Evolutionary conservation across 2,797 vertebrate genomes (phyloP).

Genomic region (Lates japonicus): DNA sequence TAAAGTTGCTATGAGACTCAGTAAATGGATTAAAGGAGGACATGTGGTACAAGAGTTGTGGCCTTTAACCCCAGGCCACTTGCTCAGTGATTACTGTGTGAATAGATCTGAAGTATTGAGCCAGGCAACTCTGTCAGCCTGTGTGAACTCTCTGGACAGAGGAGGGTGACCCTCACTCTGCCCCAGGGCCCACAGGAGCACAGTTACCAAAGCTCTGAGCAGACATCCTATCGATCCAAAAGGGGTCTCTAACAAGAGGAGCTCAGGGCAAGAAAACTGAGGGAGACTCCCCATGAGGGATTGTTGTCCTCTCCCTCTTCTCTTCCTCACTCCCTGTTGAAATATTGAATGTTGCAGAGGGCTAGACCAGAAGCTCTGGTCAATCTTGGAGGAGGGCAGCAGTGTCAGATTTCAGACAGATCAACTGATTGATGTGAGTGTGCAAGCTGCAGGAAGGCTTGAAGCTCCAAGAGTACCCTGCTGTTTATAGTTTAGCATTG

Average conservation of each 20-base stretch:
- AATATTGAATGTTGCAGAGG: slow-evolving; percentile 57
- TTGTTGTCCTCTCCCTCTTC: slow-evolving; percentile 17
- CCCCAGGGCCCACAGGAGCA: slow-evolving; percentile 53
- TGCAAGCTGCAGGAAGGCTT: slow-evolving; percentile 33
- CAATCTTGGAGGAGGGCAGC: slow-evolving; percentile 49
- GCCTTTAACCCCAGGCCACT: slow-evolving; percentile 51
- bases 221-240: slow-evolving; percentile 66
- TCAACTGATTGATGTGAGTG: slow-evolving; percentile 61
- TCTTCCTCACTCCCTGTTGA: slow-evolving; percentile 15
- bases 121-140: slow-evolving; percentile 46
- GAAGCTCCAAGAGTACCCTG: slow-evolving; percentile 29
- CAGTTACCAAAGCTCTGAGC: slow-evolving; percentile 60
- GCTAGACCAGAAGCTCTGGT: slow-evolving; percentile 37
- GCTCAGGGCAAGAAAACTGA: slow-evolving; percentile 56
- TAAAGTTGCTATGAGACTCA: slow-evolving; percentile 45
- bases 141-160: slow-evolving; percentile 49
- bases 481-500: slow-evolving; percentile 44
- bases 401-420: slow-evolving; percentile 66
- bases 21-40: slow-evolving; percentile 61
- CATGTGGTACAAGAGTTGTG: slow-evolving; percentile 54
- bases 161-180: slow-evolving; percentile 59
- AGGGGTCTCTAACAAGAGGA: slow-evolving; percentile 54
- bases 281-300: slow-evolving; percentile 44
- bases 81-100: slow-evolving; percentile 61
- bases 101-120: slow-evolving; percentile 69